phyloP scores from a whole-genome alignment of 2,888 invertebrate genomes.

The Hyposoter dolosus region DNA sequence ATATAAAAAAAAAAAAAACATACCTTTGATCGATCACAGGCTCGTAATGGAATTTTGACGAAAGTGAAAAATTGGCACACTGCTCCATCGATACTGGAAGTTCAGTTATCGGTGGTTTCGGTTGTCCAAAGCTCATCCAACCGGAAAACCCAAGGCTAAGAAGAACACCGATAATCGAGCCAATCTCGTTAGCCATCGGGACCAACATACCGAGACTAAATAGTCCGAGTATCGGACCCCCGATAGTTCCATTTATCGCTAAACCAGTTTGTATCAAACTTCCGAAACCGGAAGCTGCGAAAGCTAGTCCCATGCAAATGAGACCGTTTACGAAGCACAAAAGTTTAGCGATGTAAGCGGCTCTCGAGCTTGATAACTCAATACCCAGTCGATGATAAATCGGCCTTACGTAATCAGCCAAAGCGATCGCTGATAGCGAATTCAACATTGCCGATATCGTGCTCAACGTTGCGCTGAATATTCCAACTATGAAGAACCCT shows the following conservation, averaged over 20 bases:
- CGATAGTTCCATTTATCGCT: conserved; percentile 93
- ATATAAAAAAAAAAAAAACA: neutral
- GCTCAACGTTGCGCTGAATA: conserved; percentile 96
- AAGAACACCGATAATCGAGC: conserved; percentile 77
- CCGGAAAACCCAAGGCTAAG: conserved; percentile 70
- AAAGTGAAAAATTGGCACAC: conserved; percentile 70
- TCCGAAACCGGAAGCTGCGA: conserved; percentile 76
- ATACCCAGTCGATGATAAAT: conserved; percentile 85
- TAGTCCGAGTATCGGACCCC: conserved; percentile 94
- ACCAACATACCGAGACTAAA: conserved; percentile 95
- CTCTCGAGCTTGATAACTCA: conserved; percentile 90
- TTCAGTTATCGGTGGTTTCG: conserved; percentile 68
- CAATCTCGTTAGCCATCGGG: conserved; percentile 90
- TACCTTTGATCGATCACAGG: conserved; percentile 60
- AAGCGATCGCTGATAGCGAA: conserved; percentile 94
- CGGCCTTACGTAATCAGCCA: conserved; percentile 93
- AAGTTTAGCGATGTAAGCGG: conserved; percentile 87
- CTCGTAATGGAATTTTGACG: neutral
- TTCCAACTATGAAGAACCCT: conserved; percentile 86
- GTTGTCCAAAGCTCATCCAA: conserved; percentile 77
- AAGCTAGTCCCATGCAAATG: conserved; percentile 75
- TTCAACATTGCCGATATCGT: conserved; percentile 97
- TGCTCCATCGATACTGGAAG: conserved; percentile 75
- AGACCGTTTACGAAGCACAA: conserved; percentile 77
- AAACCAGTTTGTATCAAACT: conserved; percentile 87